Conservation (phyloP, 2,888 invertebrate species). For the Pediacus dermestoides region DNA sequence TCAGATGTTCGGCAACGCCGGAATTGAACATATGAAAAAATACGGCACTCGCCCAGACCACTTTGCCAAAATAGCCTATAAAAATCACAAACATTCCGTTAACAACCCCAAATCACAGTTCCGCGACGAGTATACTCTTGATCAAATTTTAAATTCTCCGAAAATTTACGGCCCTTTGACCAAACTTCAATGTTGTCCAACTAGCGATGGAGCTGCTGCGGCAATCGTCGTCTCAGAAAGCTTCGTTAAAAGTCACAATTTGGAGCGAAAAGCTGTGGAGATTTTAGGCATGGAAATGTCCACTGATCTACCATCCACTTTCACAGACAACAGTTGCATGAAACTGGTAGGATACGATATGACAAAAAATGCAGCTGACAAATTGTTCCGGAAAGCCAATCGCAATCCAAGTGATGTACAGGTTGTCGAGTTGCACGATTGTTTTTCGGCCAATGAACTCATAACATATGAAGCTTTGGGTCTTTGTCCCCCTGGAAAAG, state of each 20-base stretch:
- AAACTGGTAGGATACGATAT: slow-evolving; percentile 88
- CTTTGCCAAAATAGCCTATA: slow-evolving; percentile 95
- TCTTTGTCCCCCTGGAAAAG: slow-evolving; percentile 84
- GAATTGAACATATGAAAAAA: slow-evolving; percentile 90
- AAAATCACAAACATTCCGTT: slow-evolving; percentile 94
- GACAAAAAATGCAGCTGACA: slow-evolving; percentile 78
- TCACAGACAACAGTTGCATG: slow-evolving; percentile 75
- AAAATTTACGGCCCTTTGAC: slow-evolving; percentile 88
- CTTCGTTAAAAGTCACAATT: slow-evolving; percentile 78
- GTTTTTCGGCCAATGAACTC: slow-evolving; percentile 95
- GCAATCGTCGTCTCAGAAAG: slow-evolving; percentile 87
- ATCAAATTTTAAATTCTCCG: slow-evolving; percentile 87
- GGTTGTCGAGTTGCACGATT: slow-evolving; percentile 96
- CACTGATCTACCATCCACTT: slow-evolving; percentile 85
- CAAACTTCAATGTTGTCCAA: slow-evolving; percentile 96
- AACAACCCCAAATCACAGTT: slow-evolving; percentile 98
- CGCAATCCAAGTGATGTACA: slow-evolving; percentile 78
- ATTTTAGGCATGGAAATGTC: slow-evolving; percentile 97
- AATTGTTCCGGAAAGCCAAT: slow-evolving; percentile 71
- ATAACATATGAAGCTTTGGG: slow-evolving; percentile 97
- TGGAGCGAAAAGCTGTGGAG: slow-evolving; percentile 87
- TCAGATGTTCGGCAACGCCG: slow-evolving; percentile 96
- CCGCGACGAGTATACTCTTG: slow-evolving; percentile 83
- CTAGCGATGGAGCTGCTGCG: slow-evolving; percentile 97
- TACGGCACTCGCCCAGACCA: slow-evolving; percentile 92